Evolutionary conservation across 2,888 invertebrate genomes (phyloP), one percentile per base, ranked within the genome.

Genomic region (Drosophila trichaetosa): DNA sequence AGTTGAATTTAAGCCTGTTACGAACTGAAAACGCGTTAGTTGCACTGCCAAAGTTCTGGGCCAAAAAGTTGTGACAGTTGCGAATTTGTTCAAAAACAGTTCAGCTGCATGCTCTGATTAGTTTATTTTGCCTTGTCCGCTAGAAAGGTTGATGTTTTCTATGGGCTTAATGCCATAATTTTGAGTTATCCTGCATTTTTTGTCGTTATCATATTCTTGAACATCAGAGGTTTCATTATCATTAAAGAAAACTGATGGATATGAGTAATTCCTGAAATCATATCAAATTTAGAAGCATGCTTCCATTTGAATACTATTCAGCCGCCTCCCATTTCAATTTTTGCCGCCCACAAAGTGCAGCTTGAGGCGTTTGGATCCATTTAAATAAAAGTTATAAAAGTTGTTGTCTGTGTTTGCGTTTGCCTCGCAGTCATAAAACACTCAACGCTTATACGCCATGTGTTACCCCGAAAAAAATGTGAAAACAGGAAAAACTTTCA

Each of bases 391-490:
- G 68, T 69, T 56, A 53, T 51, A 72, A 73, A 81, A 83, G 68
- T 76, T 76, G 34, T 69, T 57, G 36, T 58, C 60, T 69, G 58
- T 70, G 64, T 57, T 40, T 46, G 42, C 76, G 52, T 69, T 73
- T 82, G 79, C 69, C 83, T 80, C 54, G 71, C 52, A 86, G 84
- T 62, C 88, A 83, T 83, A 84, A 85, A 86, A 56, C 86, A 88
- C 80, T 80, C 86, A 86, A 66, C 71, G 66, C 80, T 63, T 80
- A 88, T 88, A 80, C 76, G 87, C 89, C 89, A 89, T 80, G 83
- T 85, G 84, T 86, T 79, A 72, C 89, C 18, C 21, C 21, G 16
- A 24, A 27, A 33, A 40, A 42, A n/a, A 33, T 27, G 27, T 16
- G 31, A 7, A 51, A 53, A 48, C 24, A 52, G 16, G 36, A 34